A percentile compares a stretch with the other conserved stretches of the same genome.
phyloP scores from a whole-genome alignment of 1,140 invertebrate species.

The Musca domestica region DNA sequence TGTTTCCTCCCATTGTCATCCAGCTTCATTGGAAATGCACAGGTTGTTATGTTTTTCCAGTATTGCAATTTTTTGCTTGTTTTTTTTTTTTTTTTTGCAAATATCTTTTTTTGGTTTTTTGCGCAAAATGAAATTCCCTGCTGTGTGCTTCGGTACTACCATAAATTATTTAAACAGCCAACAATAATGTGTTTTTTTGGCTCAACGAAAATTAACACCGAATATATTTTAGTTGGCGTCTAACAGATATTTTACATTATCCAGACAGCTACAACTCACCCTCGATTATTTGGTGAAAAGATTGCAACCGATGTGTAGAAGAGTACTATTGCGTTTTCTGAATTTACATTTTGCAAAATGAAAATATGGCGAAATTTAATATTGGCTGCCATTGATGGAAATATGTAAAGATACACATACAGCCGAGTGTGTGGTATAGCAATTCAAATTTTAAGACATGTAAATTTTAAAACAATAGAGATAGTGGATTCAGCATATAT shows the following conservation, averaged over 20 bases:
- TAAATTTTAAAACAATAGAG: too few relatives aligned
- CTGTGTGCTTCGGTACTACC: conserved; percentile 8
- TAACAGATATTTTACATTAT: conserved; percentile 17
- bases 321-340: too few relatives aligned
- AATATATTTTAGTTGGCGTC: conserved; percentile 9
- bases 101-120: conserved; percentile 6
- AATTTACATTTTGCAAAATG: too few relatives aligned
- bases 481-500: too few relatives aligned
- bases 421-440: too few relatives aligned
- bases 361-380: too few relatives aligned
- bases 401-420: too few relatives aligned
- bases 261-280: neutral
- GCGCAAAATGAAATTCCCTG: conserved; percentile 13
- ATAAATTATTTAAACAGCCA: conserved; percentile 23
- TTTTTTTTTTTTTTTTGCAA: conserved; percentile 14
- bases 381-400: too few relatives aligned
- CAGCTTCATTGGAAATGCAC: conserved; percentile 48
- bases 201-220: conserved; percentile 9
- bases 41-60: conserved; percentile 46
- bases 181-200: neutral
- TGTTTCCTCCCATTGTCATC: conserved; percentile 1
- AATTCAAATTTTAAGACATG: too few relatives aligned
- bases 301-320: too few relatives aligned
- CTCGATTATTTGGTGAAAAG: too few relatives aligned
- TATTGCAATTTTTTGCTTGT: conserved; percentile 44